Evolutionary conservation across 2,113 vertebrate genomes (phyloP).

Genomic region (Vulpes ferrilata): DNA sequence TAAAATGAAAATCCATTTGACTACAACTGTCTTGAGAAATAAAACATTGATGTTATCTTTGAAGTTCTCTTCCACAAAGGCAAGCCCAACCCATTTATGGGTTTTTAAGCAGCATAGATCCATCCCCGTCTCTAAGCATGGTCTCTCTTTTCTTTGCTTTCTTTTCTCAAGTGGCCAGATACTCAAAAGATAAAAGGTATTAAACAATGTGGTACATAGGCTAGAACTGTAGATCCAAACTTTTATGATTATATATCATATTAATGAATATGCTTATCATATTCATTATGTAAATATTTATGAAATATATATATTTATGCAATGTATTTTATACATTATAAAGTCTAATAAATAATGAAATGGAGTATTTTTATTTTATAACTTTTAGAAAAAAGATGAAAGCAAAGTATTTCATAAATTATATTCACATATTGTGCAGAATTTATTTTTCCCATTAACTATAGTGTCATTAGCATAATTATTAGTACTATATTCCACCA

Average conservation of each 20-base stretch:
- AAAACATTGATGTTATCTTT: background rate
- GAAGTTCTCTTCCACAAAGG: background rate
- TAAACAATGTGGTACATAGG: background rate
- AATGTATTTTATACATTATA: background rate
- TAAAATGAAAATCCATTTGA: background rate
- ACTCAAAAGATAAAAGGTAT: background rate
- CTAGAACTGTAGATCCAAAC: background rate
- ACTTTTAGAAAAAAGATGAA: background rate
- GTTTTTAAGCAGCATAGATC: background rate
- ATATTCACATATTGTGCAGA: background rate
- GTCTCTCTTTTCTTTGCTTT: background rate
- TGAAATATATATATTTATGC: background rate
- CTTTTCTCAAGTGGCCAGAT: background rate
- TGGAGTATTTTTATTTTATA: background rate
- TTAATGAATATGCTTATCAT: background rate
- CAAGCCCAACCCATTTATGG: background rate
- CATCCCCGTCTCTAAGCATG: background rate
- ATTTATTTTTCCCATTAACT: background rate
- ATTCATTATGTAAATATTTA: background rate
- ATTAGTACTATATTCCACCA: background rate
- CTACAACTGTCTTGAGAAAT: background rate
- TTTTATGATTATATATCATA: background rate
- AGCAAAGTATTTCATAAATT: background rate
- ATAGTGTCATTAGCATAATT: background rate
- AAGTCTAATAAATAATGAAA: background rate